A percentile compares a stretch with the other conserved stretches of the same genome.
Conservation (phyloP, 2,113 vertebrate species). For the Callocephalon fimbriatum region DNA sequence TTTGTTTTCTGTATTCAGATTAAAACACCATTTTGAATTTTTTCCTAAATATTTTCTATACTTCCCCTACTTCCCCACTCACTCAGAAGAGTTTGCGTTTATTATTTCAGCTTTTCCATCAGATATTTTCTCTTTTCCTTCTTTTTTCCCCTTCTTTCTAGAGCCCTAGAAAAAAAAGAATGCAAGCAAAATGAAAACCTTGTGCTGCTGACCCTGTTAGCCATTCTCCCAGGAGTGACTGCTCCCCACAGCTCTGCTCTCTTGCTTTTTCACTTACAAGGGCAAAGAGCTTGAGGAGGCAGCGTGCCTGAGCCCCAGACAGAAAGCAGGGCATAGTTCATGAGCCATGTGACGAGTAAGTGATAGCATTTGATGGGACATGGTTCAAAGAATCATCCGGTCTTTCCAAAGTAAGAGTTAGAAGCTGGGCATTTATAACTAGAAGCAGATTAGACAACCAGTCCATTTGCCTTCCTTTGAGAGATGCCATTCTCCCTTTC, state of each 20-base stretch:
- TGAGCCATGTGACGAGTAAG: background rate
- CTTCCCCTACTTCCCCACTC: background rate
- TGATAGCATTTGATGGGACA: background rate
- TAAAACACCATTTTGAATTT: background rate
- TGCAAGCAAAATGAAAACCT: background rate
- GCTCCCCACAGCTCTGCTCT: background rate
- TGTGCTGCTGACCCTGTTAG: background rate
- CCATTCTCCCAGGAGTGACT: background rate
- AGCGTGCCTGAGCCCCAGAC: accelerated
- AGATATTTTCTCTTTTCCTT: background rate
- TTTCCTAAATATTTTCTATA: background rate
- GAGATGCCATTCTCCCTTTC: background rate
- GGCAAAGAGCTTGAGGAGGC: background rate
- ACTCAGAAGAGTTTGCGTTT: background rate
- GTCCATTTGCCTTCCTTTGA: background rate
- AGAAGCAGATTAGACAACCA: background rate
- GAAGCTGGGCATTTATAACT: background rate
- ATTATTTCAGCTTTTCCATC: background rate
- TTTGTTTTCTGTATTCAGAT: background rate
- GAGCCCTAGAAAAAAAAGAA: background rate
- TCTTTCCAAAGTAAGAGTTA: background rate
- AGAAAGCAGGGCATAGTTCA: background rate
- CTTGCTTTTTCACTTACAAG: background rate
- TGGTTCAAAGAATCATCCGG: accelerated
- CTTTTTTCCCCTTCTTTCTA: accelerated